Base-by-base conservation (phyloP, 2,888 invertebrate species). In the Tiliacea citrago region DNA sequence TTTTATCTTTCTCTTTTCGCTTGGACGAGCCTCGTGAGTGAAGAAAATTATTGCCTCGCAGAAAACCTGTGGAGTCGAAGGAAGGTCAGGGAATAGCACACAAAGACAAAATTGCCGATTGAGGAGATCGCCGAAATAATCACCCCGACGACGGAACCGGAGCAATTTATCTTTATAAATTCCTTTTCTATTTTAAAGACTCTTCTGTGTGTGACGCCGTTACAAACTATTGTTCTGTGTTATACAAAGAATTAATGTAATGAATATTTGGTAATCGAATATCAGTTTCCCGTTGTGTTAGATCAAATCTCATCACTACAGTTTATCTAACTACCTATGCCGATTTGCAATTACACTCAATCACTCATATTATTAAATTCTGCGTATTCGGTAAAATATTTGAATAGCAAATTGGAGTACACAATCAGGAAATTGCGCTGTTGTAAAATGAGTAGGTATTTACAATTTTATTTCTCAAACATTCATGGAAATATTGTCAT, bases 1-100 rank as follows among this genome's bases (percentile, higher is more conserved):
- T 94, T 95, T 95, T 95, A 94, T 94, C 94, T 94, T 90, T 85
- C 91, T 89, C 90, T 91, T 94, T 93, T 93, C 94, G 93, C 93
- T 93, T 94, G 93, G 93, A 78, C 92, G 94, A 91, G 78, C 90
- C 89, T 87, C 88, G 89, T 88, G 90, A 92, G 92, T 90, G 89
- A 91, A 93, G 92, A 92, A 94, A 95, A 94, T 94, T 94, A 94
- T 94, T 93, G 91, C 91, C 90, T 89, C 89, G 84, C 89, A 91
- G 91, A 90, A 92, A 93, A 92, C 91, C 91, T 92, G 92, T 91
- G 88, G 90, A 90, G 90, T 86, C 89, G 89, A 86, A 88, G 85
- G 87, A 88, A 90, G 92, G 93, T 92, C 93, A 93, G 90, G 90
- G 91, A 90, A 90, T 86, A 90, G 88, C 91, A 88, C 89, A 93